A percentile compares a stretch with the other conserved stretches of the same genome.
Evolutionary conservation across 2,888 invertebrate genomes (phyloP).

Genomic region (Slavum lentiscoides): DNA sequence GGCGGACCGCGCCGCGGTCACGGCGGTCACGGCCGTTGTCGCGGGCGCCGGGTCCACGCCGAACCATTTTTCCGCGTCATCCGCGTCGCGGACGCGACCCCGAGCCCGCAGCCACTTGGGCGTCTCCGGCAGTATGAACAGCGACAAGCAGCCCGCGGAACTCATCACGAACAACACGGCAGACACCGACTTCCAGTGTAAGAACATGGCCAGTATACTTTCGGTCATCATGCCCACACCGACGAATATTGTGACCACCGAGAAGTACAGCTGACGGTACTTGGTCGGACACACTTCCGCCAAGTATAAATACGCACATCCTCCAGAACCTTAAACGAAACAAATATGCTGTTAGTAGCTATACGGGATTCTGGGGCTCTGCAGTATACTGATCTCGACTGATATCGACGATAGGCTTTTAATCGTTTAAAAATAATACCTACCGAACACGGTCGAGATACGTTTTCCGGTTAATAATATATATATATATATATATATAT

Average conservation of each 20-base stretch:
- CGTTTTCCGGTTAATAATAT: too few species aligned
- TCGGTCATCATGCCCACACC: constrained; percentile 39
- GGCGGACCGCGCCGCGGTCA: neutral
- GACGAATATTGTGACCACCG: constrained; percentile 30
- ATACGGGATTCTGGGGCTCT: too few species aligned
- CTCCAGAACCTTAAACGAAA: neutral
- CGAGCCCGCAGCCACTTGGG: constrained; percentile 49
- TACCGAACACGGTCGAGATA: too few species aligned
- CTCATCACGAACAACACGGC: constrained; percentile 16
- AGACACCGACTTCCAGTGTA: constrained; percentile 31
- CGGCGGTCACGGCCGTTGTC: neutral
- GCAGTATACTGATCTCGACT: too few species aligned
- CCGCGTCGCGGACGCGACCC: constrained; percentile 40
- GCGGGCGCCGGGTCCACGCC: neutral
- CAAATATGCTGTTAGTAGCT: too few species aligned
- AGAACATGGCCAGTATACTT: constrained; percentile 18
- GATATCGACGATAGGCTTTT: too few species aligned
- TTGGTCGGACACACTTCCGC: constrained; percentile 35
- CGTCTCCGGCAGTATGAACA: constrained; percentile 53
- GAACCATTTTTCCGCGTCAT: neutral
- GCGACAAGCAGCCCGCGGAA: constrained; percentile 11
- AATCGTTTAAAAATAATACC: too few species aligned
- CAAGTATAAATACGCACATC: constrained; percentile 28
- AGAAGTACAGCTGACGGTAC: constrained; percentile 38
- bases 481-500: too few species aligned